A percentile compares a stretch with the other conserved stretches of the same genome.
Conservation (phyloP, 2,113 vertebrate species). For the Rattus norvegicus region DNA sequence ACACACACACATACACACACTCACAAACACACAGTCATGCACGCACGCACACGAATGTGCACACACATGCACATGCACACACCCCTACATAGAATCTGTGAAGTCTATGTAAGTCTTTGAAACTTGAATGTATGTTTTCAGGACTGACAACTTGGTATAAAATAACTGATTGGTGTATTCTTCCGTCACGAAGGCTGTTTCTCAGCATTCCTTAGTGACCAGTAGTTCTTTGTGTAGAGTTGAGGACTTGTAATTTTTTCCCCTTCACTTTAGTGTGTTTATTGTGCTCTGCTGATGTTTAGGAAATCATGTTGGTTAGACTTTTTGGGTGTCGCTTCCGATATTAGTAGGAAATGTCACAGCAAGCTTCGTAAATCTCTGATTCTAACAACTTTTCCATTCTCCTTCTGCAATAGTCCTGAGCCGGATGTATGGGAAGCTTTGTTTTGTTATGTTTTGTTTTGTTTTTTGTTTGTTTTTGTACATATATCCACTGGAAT, state of each 20-base stretch:
- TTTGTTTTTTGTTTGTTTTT: neutral
- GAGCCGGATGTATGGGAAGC: neutral
- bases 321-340: neutral
- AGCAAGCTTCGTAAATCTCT: neutral
- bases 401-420: neutral
- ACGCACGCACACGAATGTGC: too few species aligned
- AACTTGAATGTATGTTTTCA: neutral
- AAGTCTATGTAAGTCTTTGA: neutral
- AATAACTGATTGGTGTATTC: neutral
- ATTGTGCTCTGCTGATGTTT: neutral
- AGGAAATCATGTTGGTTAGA: neutral
- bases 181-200: neutral
- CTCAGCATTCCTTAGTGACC: neutral
- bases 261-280: neutral
- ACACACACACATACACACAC: neutral
- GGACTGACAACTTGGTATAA: neutral
- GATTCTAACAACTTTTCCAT: neutral
- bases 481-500: neutral
- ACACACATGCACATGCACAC: too few species aligned
- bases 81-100: fast-evolving
- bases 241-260: neutral
- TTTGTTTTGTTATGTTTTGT: too few species aligned
- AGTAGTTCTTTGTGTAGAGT: too few species aligned
- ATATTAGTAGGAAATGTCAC: neutral
- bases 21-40: neutral